Conservation (phyloP, 2,113 vertebrate genomes). For the Etheostoma spectabile region DNA sequence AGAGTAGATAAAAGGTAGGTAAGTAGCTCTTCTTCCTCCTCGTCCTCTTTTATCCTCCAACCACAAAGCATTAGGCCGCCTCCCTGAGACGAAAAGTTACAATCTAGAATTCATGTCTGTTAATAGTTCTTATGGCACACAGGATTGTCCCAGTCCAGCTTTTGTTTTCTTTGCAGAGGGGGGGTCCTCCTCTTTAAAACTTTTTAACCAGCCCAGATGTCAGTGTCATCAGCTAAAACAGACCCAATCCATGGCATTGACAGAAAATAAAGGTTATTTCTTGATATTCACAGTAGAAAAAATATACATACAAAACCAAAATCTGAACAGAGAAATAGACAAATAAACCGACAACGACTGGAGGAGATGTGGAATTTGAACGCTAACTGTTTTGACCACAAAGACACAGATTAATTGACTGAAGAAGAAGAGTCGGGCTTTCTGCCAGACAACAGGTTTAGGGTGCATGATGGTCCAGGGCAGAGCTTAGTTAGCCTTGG, state of each 20-base stretch:
- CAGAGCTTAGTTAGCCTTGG: conserved; percentile 21
- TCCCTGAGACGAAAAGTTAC: conserved; percentile 83
- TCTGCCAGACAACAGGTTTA: conserved; percentile 22
- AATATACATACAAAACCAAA: conserved; percentile 56
- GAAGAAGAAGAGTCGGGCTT: conserved; percentile 36
- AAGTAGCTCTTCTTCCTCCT: conserved; percentile 66
- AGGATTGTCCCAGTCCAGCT: conserved; percentile 82
- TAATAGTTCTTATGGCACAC: conserved; percentile 83
- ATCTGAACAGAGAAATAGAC: conserved; percentile 61
- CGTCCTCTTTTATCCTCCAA: conserved; percentile 67
- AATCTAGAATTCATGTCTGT: conserved; percentile 76
- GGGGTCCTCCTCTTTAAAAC: conserved; percentile 52
- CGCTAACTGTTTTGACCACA: conserved; percentile 30
- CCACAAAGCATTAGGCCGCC: conserved; percentile 73
- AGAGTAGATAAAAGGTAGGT: conserved; percentile 68
- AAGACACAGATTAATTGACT: conserved; percentile 20
- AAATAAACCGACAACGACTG: conserved; percentile 36
- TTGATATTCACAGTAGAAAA: conserved; percentile 83
- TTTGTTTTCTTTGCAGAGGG: conserved; percentile 41
- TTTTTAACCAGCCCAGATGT: conserved; percentile 55
- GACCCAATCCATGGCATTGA: conserved; percentile 68
- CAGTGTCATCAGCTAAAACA: conserved; percentile 62
- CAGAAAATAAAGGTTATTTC: conserved; percentile 73
- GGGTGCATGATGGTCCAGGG: conserved; percentile 23
- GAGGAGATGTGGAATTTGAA: conserved; percentile 52